These are phyloP conservation scores for Zeugodacus cucurbitae DNA, from an alignment of 1,140 invertebrate species.

Conservation along the genomic window DNA sequence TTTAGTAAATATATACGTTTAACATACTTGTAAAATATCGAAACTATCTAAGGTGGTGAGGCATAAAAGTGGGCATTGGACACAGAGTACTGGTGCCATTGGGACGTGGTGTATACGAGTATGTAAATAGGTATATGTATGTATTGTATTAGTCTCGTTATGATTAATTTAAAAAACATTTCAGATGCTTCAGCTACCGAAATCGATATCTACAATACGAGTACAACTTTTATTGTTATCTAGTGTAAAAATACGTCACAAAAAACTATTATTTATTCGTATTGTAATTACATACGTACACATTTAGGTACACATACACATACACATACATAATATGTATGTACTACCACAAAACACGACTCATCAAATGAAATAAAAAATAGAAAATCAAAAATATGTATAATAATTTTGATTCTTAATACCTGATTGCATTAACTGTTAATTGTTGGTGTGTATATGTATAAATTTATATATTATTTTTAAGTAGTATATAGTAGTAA, in stretches of 20 bases:
- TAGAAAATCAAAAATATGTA: not conserved
- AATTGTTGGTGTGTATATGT: slow-evolving; percentile 26
- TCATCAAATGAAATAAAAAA: slow-evolving; percentile 9
- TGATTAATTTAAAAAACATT: slow-evolving; percentile 29
- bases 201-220: not conserved
- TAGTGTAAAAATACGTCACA: slow-evolving; percentile 23
- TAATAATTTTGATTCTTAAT: slow-evolving; percentile 29
- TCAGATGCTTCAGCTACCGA: not conserved
- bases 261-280: slow-evolving; percentile 23
- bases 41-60: slow-evolving; percentile 14
- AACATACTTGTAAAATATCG: slow-evolving; percentile 4
- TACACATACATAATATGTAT: not conserved
- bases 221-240: not conserved
- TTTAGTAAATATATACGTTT: not conserved
- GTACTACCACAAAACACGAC: not conserved
- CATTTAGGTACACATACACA: not conserved
- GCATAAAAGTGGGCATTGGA: not conserved
- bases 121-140: slow-evolving; percentile 15
- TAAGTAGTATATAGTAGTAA: slow-evolving; percentile 6
- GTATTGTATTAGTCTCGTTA: slow-evolving; percentile 17
- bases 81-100: not conserved
- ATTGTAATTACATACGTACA: not conserved
- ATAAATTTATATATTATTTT: not conserved
- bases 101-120: slow-evolving; percentile 5
- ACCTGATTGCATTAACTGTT: slow-evolving; percentile 35